These are phyloP conservation scores for Poeciliopsis infans DNA, from an alignment of 2,797 vertebrate genomes.

Conservation along the genomic window DNA sequence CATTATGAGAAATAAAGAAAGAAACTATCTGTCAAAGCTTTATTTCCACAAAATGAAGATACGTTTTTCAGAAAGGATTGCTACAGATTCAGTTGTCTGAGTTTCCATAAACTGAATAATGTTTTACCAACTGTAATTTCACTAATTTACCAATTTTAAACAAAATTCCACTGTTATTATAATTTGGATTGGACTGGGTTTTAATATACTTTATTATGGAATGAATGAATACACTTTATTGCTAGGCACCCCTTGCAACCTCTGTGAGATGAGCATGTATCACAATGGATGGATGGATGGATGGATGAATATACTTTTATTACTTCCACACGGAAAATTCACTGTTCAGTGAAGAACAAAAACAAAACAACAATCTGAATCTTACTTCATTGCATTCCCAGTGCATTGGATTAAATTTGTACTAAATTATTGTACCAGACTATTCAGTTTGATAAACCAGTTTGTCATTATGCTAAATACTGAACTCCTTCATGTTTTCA, in stretches of 20 bases:
- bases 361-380: background rate
- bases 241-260: too few relatives aligned
- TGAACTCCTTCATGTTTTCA: background rate
- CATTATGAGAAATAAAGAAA: conserved; percentile 36
- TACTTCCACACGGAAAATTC: too few relatives aligned
- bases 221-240: too few relatives aligned
- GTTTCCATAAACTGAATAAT: background rate
- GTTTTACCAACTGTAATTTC: background rate
- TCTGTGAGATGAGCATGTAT: too few relatives aligned
- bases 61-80: background rate
- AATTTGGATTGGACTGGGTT: background rate
- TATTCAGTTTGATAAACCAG: background rate
- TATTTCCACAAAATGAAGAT: conserved; percentile 30
- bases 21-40: conserved; percentile 38
- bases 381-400: background rate
- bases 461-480: background rate
- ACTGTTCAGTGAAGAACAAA: too few relatives aligned
- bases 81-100: background rate
- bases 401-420: background rate
- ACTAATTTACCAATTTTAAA: too few relatives aligned
- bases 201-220: too few relatives aligned
- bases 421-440: background rate
- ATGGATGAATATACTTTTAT: background rate
- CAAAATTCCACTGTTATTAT: background rate
- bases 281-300: too few relatives aligned